Conservation (phyloP, 2,888 invertebrate genomes). For the Rhimphoctona megacephalus region DNA sequence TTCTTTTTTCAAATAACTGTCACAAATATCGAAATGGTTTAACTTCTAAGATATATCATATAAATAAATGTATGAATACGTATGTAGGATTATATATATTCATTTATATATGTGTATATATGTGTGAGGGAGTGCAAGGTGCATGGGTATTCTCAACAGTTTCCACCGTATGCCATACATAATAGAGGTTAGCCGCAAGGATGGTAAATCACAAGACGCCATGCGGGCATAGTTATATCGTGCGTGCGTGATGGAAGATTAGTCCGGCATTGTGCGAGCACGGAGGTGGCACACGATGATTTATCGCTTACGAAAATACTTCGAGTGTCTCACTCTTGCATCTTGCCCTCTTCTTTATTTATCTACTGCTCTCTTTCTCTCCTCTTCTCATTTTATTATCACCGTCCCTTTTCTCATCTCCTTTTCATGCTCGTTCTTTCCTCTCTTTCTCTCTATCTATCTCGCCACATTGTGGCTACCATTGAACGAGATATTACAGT, state of each 20-base stretch:
- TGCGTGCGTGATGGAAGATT: slow-evolving; percentile 84
- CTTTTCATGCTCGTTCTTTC: slow-evolving; percentile 32
- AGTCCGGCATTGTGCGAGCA: slow-evolving; percentile 84
- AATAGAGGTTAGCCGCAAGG: slow-evolving; percentile 84
- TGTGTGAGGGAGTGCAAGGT: slow-evolving; percentile 79
- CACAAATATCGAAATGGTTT: not conserved
- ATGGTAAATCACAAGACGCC: slow-evolving; percentile 84
- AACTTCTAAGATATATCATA: not conserved
- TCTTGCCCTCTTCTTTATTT: slow-evolving; percentile 40
- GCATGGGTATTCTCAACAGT: slow-evolving; percentile 82
- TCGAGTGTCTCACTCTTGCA: slow-evolving; percentile 64
- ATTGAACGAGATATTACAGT: slow-evolving; percentile 70
- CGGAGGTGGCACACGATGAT: slow-evolving; percentile 82
- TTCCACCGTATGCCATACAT: slow-evolving; percentile 83
- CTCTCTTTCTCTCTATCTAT: slow-evolving; percentile 52
- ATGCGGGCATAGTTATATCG: slow-evolving; percentile 84
- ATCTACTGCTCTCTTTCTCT: slow-evolving; percentile 35
- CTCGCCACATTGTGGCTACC: slow-evolving; percentile 63
- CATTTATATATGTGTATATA: not conserved
- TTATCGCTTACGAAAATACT: slow-evolving; percentile 80
- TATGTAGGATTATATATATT: slow-evolving; percentile 7
- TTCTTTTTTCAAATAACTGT: not conserved
- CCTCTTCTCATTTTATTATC: slow-evolving; percentile 23
- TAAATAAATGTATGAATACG: not conserved
- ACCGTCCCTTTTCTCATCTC: slow-evolving; percentile 13